Evolutionary conservation across 2,888 invertebrate genomes (phyloP).

Genomic region (Sphinx pinastri): DNA sequence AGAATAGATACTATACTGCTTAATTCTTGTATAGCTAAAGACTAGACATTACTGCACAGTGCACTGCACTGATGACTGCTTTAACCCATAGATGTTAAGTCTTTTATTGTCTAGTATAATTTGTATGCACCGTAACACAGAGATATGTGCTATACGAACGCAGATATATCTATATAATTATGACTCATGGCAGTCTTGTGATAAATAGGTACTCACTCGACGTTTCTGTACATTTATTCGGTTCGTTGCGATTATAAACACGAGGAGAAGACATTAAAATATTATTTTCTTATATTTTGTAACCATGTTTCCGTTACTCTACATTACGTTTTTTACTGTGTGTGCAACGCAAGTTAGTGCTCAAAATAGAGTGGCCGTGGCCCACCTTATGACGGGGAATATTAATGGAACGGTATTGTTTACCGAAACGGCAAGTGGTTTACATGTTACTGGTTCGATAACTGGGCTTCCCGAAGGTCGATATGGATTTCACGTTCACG

Average conservation of each 20-base stretch:
- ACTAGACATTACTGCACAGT: too few relatives aligned
- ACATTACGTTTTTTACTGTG: conserved; percentile 13
- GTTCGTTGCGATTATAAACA: neutral
- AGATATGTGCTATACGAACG: too few relatives aligned
- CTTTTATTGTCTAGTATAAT: too few relatives aligned
- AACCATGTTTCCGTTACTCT: conserved; percentile 21
- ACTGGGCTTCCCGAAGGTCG: conserved; percentile 77
- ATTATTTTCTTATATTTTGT: neutral
- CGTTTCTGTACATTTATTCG: too few relatives aligned
- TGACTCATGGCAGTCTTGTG: too few relatives aligned
- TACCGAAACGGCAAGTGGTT: conserved; percentile 73
- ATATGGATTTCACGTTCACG: conserved; percentile 87
- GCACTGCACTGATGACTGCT: too few relatives aligned
- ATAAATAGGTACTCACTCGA: too few relatives aligned
- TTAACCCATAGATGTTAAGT: too few relatives aligned
- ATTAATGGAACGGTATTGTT: conserved; percentile 65
- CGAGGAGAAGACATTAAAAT: neutral
- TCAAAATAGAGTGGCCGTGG: conserved; percentile 54
- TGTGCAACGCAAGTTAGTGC: conserved; percentile 19
- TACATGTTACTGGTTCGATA: conserved; percentile 78
- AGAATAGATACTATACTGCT: too few relatives aligned
- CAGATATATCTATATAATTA: too few relatives aligned
- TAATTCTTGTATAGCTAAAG: too few relatives aligned
- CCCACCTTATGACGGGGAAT: conserved; percentile 48
- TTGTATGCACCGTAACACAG: too few relatives aligned